Conservation (phyloP, 2,113 vertebrate genomes). For the Campylomormyrus numenius region DNA sequence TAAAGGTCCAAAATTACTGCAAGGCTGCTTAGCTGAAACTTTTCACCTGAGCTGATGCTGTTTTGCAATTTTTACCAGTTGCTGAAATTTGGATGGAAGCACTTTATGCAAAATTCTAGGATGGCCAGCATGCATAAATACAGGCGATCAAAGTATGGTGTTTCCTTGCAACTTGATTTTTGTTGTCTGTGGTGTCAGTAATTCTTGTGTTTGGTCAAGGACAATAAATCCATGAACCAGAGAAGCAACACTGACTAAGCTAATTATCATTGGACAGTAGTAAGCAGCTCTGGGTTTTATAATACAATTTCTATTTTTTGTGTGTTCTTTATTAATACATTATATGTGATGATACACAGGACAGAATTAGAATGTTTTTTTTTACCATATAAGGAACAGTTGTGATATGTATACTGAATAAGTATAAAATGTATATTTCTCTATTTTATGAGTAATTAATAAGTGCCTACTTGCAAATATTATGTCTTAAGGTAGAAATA, state of each 20-base stretch:
- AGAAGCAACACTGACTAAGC: background rate
- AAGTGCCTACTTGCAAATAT: background rate
- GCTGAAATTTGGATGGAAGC: background rate
- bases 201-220: background rate
- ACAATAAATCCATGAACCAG: background rate
- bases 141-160: background rate
- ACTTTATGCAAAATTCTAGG: background rate
- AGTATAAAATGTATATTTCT: background rate
- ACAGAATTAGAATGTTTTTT: background rate
- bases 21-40: background rate
- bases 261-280: background rate
- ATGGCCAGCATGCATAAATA: background rate
- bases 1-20: background rate
- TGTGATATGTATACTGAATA: background rate
- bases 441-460: background rate
- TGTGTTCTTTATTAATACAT: background rate
- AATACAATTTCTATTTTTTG: background rate
- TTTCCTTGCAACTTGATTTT: background rate
- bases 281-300: background rate
- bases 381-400: background rate
- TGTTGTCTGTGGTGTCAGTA: background rate
- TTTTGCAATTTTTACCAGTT: background rate
- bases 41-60: background rate
- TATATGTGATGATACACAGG: background rate
- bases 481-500: background rate